Conservation (phyloP, 2,888 invertebrate genomes). For the Blastobasis adustella region DNA sequence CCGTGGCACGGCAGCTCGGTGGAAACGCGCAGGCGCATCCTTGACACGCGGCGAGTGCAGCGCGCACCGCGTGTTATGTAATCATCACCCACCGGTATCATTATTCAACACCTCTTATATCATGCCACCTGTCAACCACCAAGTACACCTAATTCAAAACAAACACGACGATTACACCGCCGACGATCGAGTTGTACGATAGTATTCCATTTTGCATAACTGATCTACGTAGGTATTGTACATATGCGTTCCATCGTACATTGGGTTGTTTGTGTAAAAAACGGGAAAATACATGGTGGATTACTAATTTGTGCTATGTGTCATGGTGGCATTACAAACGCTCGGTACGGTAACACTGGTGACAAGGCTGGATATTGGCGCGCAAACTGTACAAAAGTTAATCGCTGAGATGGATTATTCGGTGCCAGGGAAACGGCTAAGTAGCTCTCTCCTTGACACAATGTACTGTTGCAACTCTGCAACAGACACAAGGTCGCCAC, state of each 20-base stretch:
- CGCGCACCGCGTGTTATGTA: constrained; percentile 45
- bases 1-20: constrained; percentile 51
- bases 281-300: too few species aligned
- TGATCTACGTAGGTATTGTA: too few species aligned
- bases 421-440: constrained; percentile 71
- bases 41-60: constrained; percentile 51
- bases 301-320: too few species aligned
- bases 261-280: too few species aligned
- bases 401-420: constrained; percentile 21
- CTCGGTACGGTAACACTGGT: too few species aligned
- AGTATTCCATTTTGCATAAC: too few species aligned
- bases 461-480: constrained; percentile 68
- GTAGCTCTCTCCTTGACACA: constrained; percentile 72
- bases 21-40: constrained; percentile 49
- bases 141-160: constrained; percentile 8
- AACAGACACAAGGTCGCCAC: constrained; percentile 66
- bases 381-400: too few species aligned
- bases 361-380: too few species aligned
- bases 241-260: too few species aligned
- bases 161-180: constrained; percentile 1
- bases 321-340: too few species aligned
- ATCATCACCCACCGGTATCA: constrained; percentile 43
- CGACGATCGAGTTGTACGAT: too few species aligned
- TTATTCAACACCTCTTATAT: constrained; percentile 42
- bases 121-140: constrained; percentile 25